Base-by-base conservation (phyloP, 2,113 vertebrate species). In the Helogale parvula region DNA sequence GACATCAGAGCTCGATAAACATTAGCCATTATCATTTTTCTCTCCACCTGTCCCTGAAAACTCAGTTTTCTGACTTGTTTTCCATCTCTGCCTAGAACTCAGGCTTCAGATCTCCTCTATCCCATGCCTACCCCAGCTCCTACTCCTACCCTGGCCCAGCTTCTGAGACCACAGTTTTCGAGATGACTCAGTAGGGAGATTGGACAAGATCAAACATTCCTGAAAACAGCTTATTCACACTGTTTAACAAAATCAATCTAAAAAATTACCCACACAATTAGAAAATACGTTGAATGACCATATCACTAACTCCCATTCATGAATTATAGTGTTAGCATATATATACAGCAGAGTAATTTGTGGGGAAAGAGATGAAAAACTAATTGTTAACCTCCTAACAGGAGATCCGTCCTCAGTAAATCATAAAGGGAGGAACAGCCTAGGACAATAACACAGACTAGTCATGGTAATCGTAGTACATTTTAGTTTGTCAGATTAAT, bases 401-500 rank as follows among this genome's bases (percentile, higher is more conserved):
- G 97, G 95, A 97, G 93, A 94, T 89, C 57, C 33, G 85, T 76
- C 33, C 29, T 85, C 6, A 17, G 87, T 97, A 97, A 97, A 96
- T 98, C 95, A 98, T 2, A 14, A 86, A 91, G 63, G 15, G 33
- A 93, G 74, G 84, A 86, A 89, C 6, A 35, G 31, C 52, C 31
- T 74, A 23, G 45, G 96, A 90, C 83, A 97, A 98, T 96, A 97
- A 93, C 54, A 96, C 3, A 87, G 76, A 60, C 77, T 84, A 92
- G 57, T 60, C 93, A 85, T 52, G 38, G 41, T 74, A 80, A 96
- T 90, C 88, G 87, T 83, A 77, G 93, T 74, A 96, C 93, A 96
- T 98, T 98, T 96, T 38, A 92, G 93, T 96, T 96, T 97, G 33
- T 97, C 95, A 93, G 66, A 90, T 96, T 98, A 98, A 98, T 94